Base-by-base conservation (phyloP, 2,888 invertebrate species). In the Cremastinae sp. region DNA sequence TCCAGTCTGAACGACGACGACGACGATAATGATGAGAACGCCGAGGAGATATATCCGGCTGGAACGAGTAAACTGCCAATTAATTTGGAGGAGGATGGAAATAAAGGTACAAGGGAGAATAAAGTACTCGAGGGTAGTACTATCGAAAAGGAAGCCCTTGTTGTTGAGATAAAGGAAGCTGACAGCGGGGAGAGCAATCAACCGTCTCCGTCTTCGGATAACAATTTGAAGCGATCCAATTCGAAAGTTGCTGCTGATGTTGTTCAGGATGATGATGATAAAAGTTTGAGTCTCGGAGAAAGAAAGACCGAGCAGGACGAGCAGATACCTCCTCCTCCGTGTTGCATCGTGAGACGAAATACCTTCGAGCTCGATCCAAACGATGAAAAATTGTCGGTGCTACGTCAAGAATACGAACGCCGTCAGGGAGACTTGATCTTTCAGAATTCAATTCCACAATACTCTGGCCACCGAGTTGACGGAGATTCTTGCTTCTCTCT, bases 1-100 rank as follows among this genome's bases (percentile, higher is more conserved):
- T 93, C 95, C 5, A 93, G 93, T 85, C 90, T 96, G 78, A 92
- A 92, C 18, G 95, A 95, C 86, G 95, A 95, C 85, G 82, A 87
- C 9, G 86, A 34, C 28, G 14, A 47, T 1, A 14, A 12, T n/a
- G 43, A 45, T 4, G 18, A 34, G 10, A 58, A 28, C 20, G 61
- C 10, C 9, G 18, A 45, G 36, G 14, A 20, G 58, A 41, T 4
- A 2, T 8, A 5, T 8, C 56, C 9, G 2, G 1, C 0, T n/a
- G 83, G 34, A 73, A 82, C 22, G 73, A 79, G n/a, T 47, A 80
- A 9, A 34, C 12, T 9, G 71, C 9, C 28, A 22, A n/a, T 10
- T 12, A 28, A 28, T 28, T 3, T 28, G 2, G 5, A 28, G 2
- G 28, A 28, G 5, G 28, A 28, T 28, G 2, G 28, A n/a, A n/a